A percentile compares a stretch with the other conserved stretches of the same genome.
These are phyloP conservation scores for Osmoderma eremita DNA, from an alignment of 2,888 invertebrate species.

Conservation along the genomic window DNA sequence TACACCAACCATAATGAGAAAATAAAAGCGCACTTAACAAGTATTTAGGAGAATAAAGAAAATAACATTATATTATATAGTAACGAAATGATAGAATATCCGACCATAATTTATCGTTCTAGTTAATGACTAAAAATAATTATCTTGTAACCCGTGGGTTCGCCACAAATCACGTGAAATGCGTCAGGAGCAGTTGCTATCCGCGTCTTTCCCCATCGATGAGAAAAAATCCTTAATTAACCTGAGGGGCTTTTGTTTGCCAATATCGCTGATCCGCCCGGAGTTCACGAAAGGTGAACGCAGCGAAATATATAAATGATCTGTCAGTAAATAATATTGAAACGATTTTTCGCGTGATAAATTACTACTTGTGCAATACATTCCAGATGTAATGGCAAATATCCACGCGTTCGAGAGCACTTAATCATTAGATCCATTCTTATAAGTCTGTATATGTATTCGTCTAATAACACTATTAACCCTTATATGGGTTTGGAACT, in stretches of 20 bases:
- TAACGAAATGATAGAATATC: neutral
- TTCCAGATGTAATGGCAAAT: neutral
- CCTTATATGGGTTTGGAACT: no score
- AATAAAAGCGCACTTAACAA: no score
- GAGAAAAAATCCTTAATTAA: conserved; percentile 32
- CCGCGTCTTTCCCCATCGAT: conserved; percentile 3
- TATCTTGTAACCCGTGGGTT: conserved; percentile 6
- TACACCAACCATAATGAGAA: no score
- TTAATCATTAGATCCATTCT: no score
- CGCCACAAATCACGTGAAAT: conserved; percentile 19
- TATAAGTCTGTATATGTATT: no score
- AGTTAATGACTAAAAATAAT: conserved; percentile 17
- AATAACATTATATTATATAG: no score
- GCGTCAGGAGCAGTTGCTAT: conserved; percentile 18
- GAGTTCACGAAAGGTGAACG: conserved; percentile 9
- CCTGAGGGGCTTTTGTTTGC: conserved; percentile 21
- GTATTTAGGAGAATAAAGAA: no score
- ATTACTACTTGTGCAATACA: conserved; percentile 6
- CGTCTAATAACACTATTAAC: no score
- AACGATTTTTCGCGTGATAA: conserved; percentile 23
- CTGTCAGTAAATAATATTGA: conserved; percentile 24
- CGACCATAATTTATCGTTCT: neutral
- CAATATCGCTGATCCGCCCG: conserved; percentile 2
- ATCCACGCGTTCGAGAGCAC: no score
- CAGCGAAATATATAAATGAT: conserved; percentile 24